Percentiles rank a stretch among this genome's conserved stretches.
These are phyloP conservation scores for Takifugu bimaculatus DNA, from an alignment of 2,113 vertebrate genomes.

Conservation along the genomic window DNA sequence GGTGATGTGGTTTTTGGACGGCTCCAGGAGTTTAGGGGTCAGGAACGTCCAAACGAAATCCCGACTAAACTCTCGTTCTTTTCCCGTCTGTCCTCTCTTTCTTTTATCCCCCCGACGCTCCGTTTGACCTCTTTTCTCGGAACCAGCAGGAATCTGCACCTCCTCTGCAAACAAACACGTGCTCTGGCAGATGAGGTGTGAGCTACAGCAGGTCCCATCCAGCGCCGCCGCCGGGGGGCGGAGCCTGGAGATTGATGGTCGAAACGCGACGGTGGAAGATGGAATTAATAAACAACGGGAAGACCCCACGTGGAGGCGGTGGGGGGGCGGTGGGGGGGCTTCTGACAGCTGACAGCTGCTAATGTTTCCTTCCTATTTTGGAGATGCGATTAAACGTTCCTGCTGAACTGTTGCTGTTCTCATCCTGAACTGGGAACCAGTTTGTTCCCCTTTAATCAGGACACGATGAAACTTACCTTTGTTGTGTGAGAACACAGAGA, in stretches of 20 bases:
- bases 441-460: no score
- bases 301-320: constrained; percentile 11
- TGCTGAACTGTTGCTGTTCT: no score
- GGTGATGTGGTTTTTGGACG: no score
- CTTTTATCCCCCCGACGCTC: no score
- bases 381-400: neutral
- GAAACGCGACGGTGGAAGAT: constrained; percentile 8
- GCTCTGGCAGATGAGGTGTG: constrained; percentile 16
- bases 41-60: no score
- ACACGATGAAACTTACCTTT: no score
- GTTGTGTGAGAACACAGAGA: no score
- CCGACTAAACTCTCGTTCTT: no score
- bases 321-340: constrained; percentile 7
- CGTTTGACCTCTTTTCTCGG: neutral
- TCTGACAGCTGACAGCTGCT: neutral
- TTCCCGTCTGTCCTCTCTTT: no score
- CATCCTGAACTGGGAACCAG: no score
- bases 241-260: no score
- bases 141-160: neutral
- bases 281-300: constrained; percentile 39
- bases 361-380: neutral
- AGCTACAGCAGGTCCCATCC: neutral
- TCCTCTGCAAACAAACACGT: neutral
- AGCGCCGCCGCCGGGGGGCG: neutral
- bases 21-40: no score